Base-by-base conservation (phyloP, 2,797 vertebrate genomes). In the Pampus argenteus region DNA sequence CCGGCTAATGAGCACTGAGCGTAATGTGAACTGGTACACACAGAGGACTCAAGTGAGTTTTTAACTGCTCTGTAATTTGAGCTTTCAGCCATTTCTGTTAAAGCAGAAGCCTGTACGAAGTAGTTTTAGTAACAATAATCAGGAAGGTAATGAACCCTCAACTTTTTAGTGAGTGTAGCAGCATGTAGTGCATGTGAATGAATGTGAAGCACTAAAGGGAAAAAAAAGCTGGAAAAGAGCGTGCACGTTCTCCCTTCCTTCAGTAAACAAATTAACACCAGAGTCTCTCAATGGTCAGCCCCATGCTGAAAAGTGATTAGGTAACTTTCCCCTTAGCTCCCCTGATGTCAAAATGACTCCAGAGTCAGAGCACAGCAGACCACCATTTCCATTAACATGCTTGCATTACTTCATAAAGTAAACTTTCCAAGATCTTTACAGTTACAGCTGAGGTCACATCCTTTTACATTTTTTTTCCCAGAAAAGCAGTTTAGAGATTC, bases 401-500 rank as follows among this genome's bases (percentile, higher is more conserved):
- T 47, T 68, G 52, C 47, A 40, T 83, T 80, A 29, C 86, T 74
- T 86, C 81, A 73, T 50, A 65, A 69, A 74, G 60, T 74, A 49
- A 90, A 81, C 73, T 54, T 81, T 84, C 70, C 74, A 63, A 47
- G 57, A 60, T 25, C 54, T 71, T 83, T 75, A 67, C 47, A 65
- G 82, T 68, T 64, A 71, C 2, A 63, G 0, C 42, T 71, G 57
- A 85, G 79, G 69, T 84, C 82, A 72, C 62, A 55, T 81, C 71
- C 66, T 78, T 36, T 28, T 42, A 56, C 34, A 50, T 66, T 65
- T 74, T 51, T 28, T 49, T 25, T 17, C 59, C 48, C 52, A 83
- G 76, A 82, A 78, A 83, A 70, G 52, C 42, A 66, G 73, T 73
- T 66, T 45, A 50, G 64, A 76, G 48, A 65, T 58, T 61, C n/a